These are phyloP conservation scores for Suncus etruscus DNA, from an alignment of 2,113 vertebrate genomes.

Conservation along the genomic window DNA sequence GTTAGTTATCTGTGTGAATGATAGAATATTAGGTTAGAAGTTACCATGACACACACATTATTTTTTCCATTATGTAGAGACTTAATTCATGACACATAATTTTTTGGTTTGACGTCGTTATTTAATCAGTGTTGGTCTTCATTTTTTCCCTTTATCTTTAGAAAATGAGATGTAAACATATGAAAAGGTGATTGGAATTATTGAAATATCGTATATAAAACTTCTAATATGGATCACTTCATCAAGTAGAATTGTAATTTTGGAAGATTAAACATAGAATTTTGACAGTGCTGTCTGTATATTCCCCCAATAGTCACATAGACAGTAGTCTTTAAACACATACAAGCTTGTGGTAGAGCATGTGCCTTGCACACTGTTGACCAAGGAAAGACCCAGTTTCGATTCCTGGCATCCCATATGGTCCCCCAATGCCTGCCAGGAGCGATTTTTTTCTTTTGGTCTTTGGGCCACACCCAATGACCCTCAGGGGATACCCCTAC, in stretches of 20 bases:
- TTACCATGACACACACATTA: not conserved
- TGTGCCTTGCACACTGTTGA: too few species aligned
- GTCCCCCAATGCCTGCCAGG: too few species aligned
- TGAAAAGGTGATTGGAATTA: not conserved
- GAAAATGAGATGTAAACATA: not conserved
- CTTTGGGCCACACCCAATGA: too few species aligned
- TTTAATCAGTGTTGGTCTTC: not conserved
- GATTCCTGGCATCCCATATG: too few species aligned
- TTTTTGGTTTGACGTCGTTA: not conserved
- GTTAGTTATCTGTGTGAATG: not conserved
- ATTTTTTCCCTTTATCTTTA: not conserved
- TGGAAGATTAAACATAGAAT: not conserved
- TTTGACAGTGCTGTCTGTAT: not conserved
- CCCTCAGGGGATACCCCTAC: too few species aligned
- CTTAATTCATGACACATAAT: fast-evolving
- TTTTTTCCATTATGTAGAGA: not conserved
- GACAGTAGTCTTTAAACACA: not conserved
- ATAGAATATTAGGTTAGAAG: not conserved
- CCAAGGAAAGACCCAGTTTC: too few species aligned
- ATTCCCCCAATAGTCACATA: not conserved
- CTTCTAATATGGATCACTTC: not conserved
- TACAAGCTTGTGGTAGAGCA: not conserved
- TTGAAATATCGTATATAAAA: not conserved
- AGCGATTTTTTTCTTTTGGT: too few species aligned
- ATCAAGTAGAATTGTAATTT: not conserved